Evolutionary conservation across 2,888 invertebrate species (phyloP).

Genomic region (Boloria euphrosyne): DNA sequence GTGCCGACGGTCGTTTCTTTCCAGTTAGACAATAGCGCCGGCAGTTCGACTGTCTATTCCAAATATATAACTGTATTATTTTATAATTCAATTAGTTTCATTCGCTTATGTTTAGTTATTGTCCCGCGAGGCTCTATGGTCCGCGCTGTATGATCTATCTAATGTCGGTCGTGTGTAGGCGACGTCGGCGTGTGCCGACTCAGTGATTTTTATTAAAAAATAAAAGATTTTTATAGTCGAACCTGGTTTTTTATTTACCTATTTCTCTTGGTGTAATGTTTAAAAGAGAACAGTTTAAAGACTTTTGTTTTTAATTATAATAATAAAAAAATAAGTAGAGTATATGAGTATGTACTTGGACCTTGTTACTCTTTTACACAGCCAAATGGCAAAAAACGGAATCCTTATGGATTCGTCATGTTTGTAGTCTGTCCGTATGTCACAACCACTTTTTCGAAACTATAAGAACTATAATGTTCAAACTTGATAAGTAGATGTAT

Average conservation of each 20-base stretch:
- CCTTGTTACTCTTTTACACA: too few species aligned
- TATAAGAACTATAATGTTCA: too few species aligned
- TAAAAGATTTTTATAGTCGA: conserved; percentile 78
- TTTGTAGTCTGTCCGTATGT: too few species aligned
- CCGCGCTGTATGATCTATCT: conserved; percentile 55
- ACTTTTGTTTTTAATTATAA: too few species aligned
- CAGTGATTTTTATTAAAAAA: conserved; percentile 73
- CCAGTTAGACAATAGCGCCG: conserved; percentile 41
- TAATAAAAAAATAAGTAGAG: too few species aligned
- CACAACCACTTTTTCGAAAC: too few species aligned
- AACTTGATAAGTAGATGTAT: too few species aligned
- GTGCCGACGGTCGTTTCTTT: conserved; percentile 28
- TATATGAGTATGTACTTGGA: too few species aligned
- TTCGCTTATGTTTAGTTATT: conserved; percentile 69
- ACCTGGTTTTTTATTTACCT: conserved; percentile 50
- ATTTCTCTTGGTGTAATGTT: not conserved
- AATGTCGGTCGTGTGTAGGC: conserved; percentile 61
- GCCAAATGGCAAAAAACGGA: too few species aligned
- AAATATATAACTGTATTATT: conserved; percentile 70
- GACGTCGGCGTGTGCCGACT: conserved; percentile 55
- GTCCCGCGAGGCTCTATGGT: conserved; percentile 46
- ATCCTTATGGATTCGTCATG: too few species aligned
- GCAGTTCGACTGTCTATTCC: conserved; percentile 49
- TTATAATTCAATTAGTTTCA: conserved; percentile 67
- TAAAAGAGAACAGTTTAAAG: too few species aligned